Conservation (phyloP, 2,797 vertebrate genomes). For the Pogoniulus pusillus region DNA sequence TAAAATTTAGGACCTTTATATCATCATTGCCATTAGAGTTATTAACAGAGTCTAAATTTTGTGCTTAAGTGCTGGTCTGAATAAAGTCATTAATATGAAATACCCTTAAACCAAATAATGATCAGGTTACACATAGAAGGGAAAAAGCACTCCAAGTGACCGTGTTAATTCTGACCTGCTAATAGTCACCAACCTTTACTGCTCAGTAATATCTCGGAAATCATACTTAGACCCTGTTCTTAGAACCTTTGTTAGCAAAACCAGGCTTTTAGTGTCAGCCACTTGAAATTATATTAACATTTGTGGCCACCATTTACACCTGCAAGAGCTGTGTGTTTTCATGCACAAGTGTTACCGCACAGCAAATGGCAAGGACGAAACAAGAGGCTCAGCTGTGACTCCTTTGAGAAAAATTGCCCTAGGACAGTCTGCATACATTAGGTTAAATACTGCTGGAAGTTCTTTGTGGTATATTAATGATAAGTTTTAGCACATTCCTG, state of each 20-base stretch:
- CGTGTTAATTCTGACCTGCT: neutral
- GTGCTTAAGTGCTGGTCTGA: neutral
- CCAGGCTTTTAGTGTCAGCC: neutral
- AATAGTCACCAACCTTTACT: neutral
- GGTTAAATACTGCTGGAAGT: neutral
- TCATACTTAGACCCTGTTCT: neutral
- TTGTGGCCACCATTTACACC: neutral
- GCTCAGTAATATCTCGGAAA: neutral
- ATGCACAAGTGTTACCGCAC: neutral
- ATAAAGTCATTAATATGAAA: too few relatives aligned
- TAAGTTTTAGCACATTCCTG: neutral
- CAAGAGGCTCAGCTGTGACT: neutral
- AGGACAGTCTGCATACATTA: neutral
- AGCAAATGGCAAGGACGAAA: neutral
- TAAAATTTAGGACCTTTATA: neutral
- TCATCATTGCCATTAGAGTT: neutral
- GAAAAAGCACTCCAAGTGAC: neutral
- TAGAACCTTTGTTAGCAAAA: neutral
- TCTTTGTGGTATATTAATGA: neutral
- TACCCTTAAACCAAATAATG: neutral
- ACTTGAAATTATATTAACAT: neutral
- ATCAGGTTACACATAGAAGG: accelerated
- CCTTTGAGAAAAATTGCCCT: neutral
- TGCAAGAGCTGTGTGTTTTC: neutral
- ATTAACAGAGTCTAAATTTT: neutral